phyloP scores from a whole-genome alignment of 2,797 vertebrate genomes.

The Pangasius larnaudii region DNA sequence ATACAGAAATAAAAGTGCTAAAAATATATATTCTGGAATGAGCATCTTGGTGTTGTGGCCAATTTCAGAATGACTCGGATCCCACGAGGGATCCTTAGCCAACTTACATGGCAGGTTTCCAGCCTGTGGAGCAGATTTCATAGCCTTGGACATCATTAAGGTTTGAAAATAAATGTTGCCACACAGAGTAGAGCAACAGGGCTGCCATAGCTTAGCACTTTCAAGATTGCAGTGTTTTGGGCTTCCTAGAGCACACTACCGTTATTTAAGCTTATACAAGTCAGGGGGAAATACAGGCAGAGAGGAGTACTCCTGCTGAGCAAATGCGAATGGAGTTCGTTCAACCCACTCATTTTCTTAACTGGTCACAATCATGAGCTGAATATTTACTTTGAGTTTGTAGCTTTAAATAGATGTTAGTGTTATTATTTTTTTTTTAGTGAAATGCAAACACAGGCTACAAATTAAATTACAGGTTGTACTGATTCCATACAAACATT shows the following conservation, averaged over 20 bases:
- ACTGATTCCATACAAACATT: not conserved
- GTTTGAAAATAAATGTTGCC: conserved; percentile 45
- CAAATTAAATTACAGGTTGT: conserved; percentile 24
- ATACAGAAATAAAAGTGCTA: conserved; percentile 18
- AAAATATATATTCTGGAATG: conserved; percentile 36
- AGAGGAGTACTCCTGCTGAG: conserved; percentile 68
- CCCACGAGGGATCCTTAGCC: conserved; percentile 38
- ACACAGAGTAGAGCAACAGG: conserved; percentile 25
- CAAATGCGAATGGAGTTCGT: conserved; percentile 68
- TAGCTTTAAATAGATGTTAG: not conserved
- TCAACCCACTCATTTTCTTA: conserved; percentile 78
- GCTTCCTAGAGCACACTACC: conserved; percentile 15
- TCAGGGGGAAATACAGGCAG: conserved; percentile 66
- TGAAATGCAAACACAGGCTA: not conserved
- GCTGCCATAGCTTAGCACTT: not conserved
- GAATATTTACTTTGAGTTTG: conserved; percentile 39
- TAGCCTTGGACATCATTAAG: conserved; percentile 41
- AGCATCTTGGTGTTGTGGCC: conserved; percentile 37
- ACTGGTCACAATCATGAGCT: conserved; percentile 51
- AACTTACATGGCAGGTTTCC: conserved; percentile 37
- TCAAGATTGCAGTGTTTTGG: conserved; percentile 6
- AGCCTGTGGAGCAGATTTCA: conserved; percentile 39
- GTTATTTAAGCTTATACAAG: conserved; percentile 59
- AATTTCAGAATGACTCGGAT: conserved; percentile 39
- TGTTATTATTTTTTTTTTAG: not conserved